Evolutionary conservation across 2,797 vertebrate genomes (phyloP).

Genomic region (Smutsia gigantea): DNA sequence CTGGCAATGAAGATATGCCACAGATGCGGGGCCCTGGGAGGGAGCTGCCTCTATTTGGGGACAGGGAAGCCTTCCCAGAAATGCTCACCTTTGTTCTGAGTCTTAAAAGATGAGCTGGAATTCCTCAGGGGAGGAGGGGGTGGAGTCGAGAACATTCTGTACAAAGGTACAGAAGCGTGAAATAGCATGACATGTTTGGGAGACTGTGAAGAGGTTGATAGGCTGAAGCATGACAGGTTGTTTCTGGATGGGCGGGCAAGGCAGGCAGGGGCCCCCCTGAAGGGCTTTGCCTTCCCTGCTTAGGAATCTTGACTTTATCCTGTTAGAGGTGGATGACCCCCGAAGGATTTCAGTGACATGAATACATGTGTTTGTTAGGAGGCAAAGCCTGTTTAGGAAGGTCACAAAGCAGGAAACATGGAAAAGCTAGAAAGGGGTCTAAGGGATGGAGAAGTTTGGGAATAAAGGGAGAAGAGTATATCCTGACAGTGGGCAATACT

Average conservation of each 20-base stretch:
- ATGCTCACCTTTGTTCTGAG: not conserved
- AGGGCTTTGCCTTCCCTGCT: not conserved
- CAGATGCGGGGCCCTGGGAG: not conserved
- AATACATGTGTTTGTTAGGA: not conserved
- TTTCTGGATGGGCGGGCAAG: not conserved
- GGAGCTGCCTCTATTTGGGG: not conserved
- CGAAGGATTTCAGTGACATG: not conserved
- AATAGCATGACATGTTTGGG: conserved; percentile 39
- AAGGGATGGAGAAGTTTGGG: not conserved
- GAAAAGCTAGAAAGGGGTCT: not conserved
- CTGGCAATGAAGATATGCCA: not conserved
- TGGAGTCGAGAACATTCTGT: conserved; percentile 13
- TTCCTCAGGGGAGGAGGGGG: not conserved
- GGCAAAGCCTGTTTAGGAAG: not conserved
- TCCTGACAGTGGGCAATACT: not conserved
- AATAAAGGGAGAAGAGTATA: not conserved
- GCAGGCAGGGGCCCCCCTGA: not conserved
- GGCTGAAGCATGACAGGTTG: not conserved
- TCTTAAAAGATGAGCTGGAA: conserved; percentile 45
- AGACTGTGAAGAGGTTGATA: not conserved
- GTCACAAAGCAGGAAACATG: not conserved
- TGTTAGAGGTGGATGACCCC: not conserved
- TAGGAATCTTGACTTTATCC: not conserved
- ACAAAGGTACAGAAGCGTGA: conserved; percentile 38
- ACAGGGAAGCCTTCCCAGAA: not conserved